Evolutionary conservation across 2,888 invertebrate genomes (phyloP).

Genomic region (Dryobota labecula): DNA sequence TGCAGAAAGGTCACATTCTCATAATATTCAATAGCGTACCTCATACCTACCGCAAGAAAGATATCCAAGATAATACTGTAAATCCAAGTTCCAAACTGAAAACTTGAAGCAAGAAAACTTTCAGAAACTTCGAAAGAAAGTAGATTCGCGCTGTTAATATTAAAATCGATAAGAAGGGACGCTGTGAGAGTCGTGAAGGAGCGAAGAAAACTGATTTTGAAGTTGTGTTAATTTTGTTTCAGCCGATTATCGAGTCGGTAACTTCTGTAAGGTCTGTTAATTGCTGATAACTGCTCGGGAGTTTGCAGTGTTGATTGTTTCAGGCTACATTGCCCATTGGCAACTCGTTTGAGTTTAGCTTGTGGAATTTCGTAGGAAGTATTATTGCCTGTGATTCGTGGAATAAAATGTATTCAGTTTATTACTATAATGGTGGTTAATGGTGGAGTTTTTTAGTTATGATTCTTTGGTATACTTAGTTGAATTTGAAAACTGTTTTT

Average conservation of each 20-base stretch:
- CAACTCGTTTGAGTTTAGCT: slow-evolving; percentile 59
- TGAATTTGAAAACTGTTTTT: background rate
- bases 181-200: slow-evolving; percentile 17
- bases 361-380: slow-evolving; percentile 24
- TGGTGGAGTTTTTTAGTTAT: slow-evolving; percentile 3
- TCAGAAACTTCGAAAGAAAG: slow-evolving; percentile 40
- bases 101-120: slow-evolving; percentile 42
- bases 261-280: slow-evolving; percentile 75
- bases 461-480: slow-evolving; percentile 14
- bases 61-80: slow-evolving; percentile 21
- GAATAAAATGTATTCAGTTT: slow-evolving; percentile 17
- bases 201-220: slow-evolving; percentile 54
- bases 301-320: slow-evolving; percentile 76
- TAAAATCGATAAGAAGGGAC: slow-evolving; percentile 61
- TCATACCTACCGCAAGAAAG: background rate
- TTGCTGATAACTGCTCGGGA: slow-evolving; percentile 76
- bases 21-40: background rate
- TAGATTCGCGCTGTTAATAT: slow-evolving; percentile 59
- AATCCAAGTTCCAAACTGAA: slow-evolving; percentile 19
- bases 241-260: slow-evolving; percentile 62
- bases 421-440: background rate
- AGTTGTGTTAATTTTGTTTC: slow-evolving; percentile 65
- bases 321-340: slow-evolving; percentile 66
- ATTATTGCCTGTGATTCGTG: slow-evolving; percentile 31
- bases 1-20: background rate